A percentile compares a stretch with the other conserved stretches of the same genome.
Evolutionary conservation across 2,797 vertebrate genomes (phyloP).

Genomic region (Gallinago solitaria): DNA sequence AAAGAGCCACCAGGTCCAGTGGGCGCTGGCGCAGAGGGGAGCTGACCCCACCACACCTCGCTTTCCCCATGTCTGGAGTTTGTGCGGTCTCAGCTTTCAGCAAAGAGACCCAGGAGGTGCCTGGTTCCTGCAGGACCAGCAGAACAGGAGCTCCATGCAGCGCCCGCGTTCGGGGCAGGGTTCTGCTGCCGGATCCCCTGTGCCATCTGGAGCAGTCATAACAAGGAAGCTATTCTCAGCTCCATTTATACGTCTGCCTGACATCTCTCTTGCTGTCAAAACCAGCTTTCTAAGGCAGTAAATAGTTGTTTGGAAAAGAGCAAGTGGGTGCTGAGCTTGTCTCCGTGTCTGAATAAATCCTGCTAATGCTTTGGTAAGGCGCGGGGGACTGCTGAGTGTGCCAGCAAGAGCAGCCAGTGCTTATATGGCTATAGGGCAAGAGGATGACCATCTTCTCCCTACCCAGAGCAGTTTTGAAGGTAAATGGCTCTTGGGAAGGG

Average conservation of each 20-base stretch:
- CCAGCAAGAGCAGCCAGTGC: background rate
- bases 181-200: background rate
- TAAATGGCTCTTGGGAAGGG: background rate
- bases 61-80: background rate
- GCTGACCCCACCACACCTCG: fast-evolving
- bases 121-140: background rate
- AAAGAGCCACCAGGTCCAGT: fast-evolving
- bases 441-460: background rate
- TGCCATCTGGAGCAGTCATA: slow-evolving; percentile 19
- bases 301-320: slow-evolving; percentile 57
- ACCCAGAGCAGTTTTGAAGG: background rate
- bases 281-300: slow-evolving; percentile 33
- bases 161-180: fast-evolving
- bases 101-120: background rate
- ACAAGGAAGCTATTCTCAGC: slow-evolving; percentile 39
- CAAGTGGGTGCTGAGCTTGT: slow-evolving; percentile 48
- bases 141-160: background rate
- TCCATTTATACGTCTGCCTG: slow-evolving; percentile 16
- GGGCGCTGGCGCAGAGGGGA: background rate
- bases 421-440: background rate
- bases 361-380: background rate
- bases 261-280: slow-evolving; percentile 46
- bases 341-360: background rate
- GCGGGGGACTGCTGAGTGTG: background rate
- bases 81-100: background rate